Base-by-base conservation (phyloP, 37 sponge, comb jelly and placozoan genomes). In the Chondrilla cf. caribensis region DNA sequence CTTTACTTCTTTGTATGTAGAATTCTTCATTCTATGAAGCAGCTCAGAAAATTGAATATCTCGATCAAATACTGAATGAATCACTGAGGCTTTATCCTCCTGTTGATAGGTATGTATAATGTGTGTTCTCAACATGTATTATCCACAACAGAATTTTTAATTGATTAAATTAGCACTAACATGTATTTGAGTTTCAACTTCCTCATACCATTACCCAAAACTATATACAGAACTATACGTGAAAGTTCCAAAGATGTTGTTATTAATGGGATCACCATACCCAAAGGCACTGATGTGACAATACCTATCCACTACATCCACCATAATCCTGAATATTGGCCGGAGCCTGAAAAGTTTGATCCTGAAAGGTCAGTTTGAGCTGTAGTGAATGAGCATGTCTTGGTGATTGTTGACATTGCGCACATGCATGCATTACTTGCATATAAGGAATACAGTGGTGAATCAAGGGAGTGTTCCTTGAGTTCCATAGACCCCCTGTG, bases 31-130 rank as follows among this genome's bases (percentile, higher is more conserved):
- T 55, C 17, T 67, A 67, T 32, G 71, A 67, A 21, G 37, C 71
- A 33, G 37, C 37, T 33, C 37, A 28, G 71, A 67, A 67, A 21
- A 33, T 67, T 33, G 37, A 28, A 17, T 67, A 67, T 32, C 37
- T 67, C 17, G 71, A 67, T 67, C 14, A 21, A 21, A 21, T 67
- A 21, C 37, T 67, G 37, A 32, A 67, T 67, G 71, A 67, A 67
- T 18, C 71, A 21, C 32, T 67, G 19, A 67, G 71, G 37, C 14
- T 67, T 33, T 67, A 67, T 67, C 71, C 71, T 0, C 71, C 71
- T 21, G 71, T 21, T 18, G 17, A 11, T 19, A 55, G 57, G 57
- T 55, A 17, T 55, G n/a, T n/a, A n/a, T n/a, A n/a, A n/a, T n/a
- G n/a, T n/a, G n/a, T n/a, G n/a, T n/a, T n/a, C n/a, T n/a, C n/a